Evolutionary conservation across 2,888 invertebrate species (phyloP), one percentile per base, ranked within the genome.

Genomic region (Leptogaster cylindrica): DNA sequence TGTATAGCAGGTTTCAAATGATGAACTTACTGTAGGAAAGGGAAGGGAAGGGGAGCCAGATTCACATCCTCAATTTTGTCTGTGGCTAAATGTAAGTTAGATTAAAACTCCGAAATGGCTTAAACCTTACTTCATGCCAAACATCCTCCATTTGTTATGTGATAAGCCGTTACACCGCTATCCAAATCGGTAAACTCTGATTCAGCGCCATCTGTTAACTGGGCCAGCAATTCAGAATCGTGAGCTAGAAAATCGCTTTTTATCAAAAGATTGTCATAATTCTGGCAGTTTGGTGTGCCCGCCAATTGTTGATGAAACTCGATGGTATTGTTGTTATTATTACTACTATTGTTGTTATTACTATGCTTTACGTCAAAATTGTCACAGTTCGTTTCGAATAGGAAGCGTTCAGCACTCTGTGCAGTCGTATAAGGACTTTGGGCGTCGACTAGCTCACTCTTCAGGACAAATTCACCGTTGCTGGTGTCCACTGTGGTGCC

Each of bases 361-460:
- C 74, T 74, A 69, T 80, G 79, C 71, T 80, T 80, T 52, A 77
- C 77, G 50, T 81, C 81, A 20, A 79, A 76, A 64, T 75, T 78
- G 39, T 80, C 79, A 71, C 76, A 73, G 70, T 75, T 77, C 18
- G 74, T 76, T 73, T 81, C 81, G 70, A 80, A 81, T 20, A 81
- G 74, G 69, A 81, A 81, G 7, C 80, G 76, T 71, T 81, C 79
- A n/a, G 81, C 79, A 68, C 80, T 80, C 65, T 81, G 74, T 28
- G 78, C 79, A 3, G 79, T 80, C 50, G 81, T 81, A 50, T 81
- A 81, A 16, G 81, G 81, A 66, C 80, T 79, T 71, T 79, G 79
- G 10, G 79, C 77, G 70, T 81, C 81, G 50, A 77, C 77, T 39
- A 81, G 73, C 70, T 81, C 81, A 61, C 78, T 79, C 69, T 81